phyloP scores from a whole-genome alignment of 2,888 invertebrate species.

The Neocrepidodera transversa region DNA sequence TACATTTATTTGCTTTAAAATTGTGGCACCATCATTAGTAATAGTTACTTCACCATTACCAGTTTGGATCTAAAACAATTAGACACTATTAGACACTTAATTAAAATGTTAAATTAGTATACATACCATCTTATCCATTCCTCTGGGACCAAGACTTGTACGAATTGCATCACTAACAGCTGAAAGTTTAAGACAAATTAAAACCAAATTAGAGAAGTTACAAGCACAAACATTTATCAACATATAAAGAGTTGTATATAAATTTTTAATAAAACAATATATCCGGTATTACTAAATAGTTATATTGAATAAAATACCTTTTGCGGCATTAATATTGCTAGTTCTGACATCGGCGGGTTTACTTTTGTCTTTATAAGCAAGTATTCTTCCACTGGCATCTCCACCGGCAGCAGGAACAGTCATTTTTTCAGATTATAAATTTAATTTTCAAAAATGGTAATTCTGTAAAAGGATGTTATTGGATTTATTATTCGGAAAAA shows the following conservation, averaged over 20 bases:
- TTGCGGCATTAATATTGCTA: slow-evolving; percentile 97
- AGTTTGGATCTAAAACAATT: slow-evolving; percentile 86
- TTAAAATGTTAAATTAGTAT: background rate
- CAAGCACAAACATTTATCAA: slow-evolving; percentile 9
- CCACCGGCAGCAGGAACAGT: slow-evolving; percentile 60
- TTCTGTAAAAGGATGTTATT: background rate
- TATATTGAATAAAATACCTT: slow-evolving; percentile 71
- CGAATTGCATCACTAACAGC: slow-evolving; percentile 99
- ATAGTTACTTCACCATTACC: slow-evolving; percentile 98
- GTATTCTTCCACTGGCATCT: slow-evolving; percentile 59
- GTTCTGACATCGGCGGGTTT: slow-evolving; percentile 93
- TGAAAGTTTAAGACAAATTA: slow-evolving; percentile 61
- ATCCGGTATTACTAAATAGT: background rate
- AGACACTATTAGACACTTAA: too few species aligned
- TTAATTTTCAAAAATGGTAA: background rate
- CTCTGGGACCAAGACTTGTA: slow-evolving; percentile 96
- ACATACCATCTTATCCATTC: slow-evolving; percentile 99
- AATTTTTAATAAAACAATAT: background rate
- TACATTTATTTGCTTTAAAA: slow-evolving; percentile 98
- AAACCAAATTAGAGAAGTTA: slow-evolving; percentile 3
- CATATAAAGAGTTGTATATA: background rate
- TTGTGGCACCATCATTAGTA: slow-evolving; percentile 99
- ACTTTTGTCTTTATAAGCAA: slow-evolving; percentile 86
- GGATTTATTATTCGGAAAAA: slow-evolving; percentile 9
- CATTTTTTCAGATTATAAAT: slow-evolving; percentile 53